These are phyloP conservation scores for Spea hammondii DNA, from an alignment of 2,797 vertebrate genomes.

Conservation along the genomic window DNA sequence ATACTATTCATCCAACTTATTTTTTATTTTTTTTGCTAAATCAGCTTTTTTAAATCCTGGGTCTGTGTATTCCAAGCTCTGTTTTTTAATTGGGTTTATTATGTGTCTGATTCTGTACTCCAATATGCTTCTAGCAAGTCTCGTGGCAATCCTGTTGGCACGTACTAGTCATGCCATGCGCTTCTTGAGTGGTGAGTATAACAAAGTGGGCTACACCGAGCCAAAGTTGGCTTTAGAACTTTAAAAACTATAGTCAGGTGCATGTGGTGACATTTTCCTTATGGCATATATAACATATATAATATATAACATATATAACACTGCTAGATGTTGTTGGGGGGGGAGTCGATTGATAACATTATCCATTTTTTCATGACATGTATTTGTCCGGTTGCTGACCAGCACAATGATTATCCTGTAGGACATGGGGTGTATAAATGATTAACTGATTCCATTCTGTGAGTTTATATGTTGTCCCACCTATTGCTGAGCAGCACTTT, in stretches of 20 bases:
- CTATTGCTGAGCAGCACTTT: too few relatives aligned
- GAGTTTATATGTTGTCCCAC: too few relatives aligned
- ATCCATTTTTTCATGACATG: too few relatives aligned
- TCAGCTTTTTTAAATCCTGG: background rate
- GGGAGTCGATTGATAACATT: too few relatives aligned
- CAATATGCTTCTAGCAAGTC: slow-evolving; percentile 25
- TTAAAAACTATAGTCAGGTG: background rate
- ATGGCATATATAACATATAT: too few relatives aligned
- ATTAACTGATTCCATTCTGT: too few relatives aligned
- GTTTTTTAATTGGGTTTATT: slow-evolving; percentile 1
- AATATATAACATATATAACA: too few relatives aligned
- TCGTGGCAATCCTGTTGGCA: slow-evolving; percentile 37
- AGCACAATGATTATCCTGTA: too few relatives aligned
- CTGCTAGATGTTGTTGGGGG: too few relatives aligned
- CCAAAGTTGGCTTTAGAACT: background rate
- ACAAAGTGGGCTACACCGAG: background rate
- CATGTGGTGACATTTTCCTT: background rate
- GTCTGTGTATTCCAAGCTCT: background rate
- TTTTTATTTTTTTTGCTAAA: slow-evolving; percentile 4
- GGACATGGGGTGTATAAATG: too few relatives aligned
- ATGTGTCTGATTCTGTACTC: slow-evolving; percentile 33
- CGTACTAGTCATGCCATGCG: slow-evolving; percentile 27
- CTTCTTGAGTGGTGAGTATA: slow-evolving; percentile 43
- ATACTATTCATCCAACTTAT: background rate
- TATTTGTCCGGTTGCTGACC: too few relatives aligned